Evolutionary conservation across 2,888 invertebrate species (phyloP), one percentile per base, ranked within the genome.

Genomic region (Phaedon cochleariae): DNA sequence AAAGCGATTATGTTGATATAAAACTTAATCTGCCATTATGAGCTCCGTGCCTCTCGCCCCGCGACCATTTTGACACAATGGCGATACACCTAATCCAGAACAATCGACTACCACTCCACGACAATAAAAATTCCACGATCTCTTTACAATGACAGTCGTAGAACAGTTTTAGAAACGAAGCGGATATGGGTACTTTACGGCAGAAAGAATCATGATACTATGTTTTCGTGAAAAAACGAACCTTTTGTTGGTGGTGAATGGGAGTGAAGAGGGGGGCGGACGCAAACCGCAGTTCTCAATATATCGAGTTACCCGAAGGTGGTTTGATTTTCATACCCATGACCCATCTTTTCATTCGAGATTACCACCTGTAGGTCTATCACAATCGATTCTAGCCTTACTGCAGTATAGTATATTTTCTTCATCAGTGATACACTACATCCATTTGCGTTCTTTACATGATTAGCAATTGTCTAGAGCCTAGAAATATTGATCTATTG

Each of bases 251-350:
- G 12, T 53, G 6, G 18, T 75, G 77, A 77, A 77, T 77, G 71
- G 67, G 69, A 71, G 67, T 67, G 68, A 65, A 72, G 65, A 70
- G 73, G 72, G 68, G 74, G 76, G 72, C 68, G 70, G 71, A 62
- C 65, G 51, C 53, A 70, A 73, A 76, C 78, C 77, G 73, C 76
- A 77, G 73, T 77, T 79, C 77, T 76, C 76, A 77, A 77, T 77
- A 77, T 79, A 79, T 79, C 79, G 73, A 70, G 73, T 79, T 79
- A 77, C 79, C 65, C 37, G 26, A 26, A 41, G 57, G 68, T 58
- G 67, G 71, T 64, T 66, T 68, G 65, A 64, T 62, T 67, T 67
- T 59, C 55, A 57, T 61, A 55, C 64, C 45, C 46, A 10, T 9
- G 31, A 34, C 2, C 31, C 31, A 10, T 34, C 31, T 15, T 15